Base-by-base conservation (phyloP, 2,113 vertebrate genomes). In the Pelmatolapia mariae region DNA sequence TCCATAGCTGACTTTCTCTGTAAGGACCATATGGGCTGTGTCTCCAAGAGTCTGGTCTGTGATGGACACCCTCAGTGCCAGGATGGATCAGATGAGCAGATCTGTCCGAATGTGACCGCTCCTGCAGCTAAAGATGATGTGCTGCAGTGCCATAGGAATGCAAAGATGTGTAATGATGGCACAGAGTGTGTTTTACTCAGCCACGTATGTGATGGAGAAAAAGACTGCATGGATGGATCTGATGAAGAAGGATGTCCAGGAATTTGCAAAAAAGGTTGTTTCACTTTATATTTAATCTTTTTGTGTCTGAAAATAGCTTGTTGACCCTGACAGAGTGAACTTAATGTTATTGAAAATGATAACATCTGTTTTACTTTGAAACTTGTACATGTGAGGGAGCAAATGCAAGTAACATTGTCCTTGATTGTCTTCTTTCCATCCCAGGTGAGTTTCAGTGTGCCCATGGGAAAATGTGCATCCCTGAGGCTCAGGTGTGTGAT, bases 221-320 rank as follows among this genome's bases (percentile, higher is more conserved):
- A n/a, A 0, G 97, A 98, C 95, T 98, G 98, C n/a, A 26, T 29
- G 3, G 98, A 98, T 53, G 97, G 96, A 43, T 98, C 97, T 0
- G 97, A 98, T 86, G 97, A 99, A 68, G 31, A 87, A 18, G 90
- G 80, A 73, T 95, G 95, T 19, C 24, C 22, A 19, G 47, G 87
- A 40, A 80, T 54, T 4, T 95, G 95, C 84, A 61, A 68, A 54
- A n/a, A 90, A 93, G 95, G 95, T 93, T 36, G 15, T 3, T 40
- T 11, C 2, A 22, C n/a, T 10, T 22, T 6, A 22, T 52, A 3
- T 52, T 53, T n/a, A 53, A 10, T n/a, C 4, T 53, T 53, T 53
- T 8, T 5, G 19, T 53, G 19, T 53, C 19, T n/a, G 19, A 53
- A n/a, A 38, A 38, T 38, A 10, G 4, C 5, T 53, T n/a, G n/a